Conservation (phyloP, 1,140 invertebrate species). For the Bombus pyrosoma region DNA sequence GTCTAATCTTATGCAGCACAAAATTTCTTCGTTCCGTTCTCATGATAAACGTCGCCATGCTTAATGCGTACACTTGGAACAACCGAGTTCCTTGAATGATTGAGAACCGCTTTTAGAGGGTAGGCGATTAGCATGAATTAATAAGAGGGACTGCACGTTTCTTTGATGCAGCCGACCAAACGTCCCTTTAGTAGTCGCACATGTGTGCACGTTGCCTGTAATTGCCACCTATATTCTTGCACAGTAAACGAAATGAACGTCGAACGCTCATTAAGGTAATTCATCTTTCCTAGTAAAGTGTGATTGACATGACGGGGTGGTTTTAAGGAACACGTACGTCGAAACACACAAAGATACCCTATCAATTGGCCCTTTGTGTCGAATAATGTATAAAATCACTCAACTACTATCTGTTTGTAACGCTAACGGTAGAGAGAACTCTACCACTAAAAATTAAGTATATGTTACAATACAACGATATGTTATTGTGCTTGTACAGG, state of each 20-base stretch:
- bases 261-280: slow-evolving; percentile 19
- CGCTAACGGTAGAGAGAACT: too few relatives aligned
- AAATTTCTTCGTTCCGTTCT: neutral
- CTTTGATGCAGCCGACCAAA: slow-evolving; percentile 63
- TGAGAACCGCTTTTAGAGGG: slow-evolving; percentile 46
- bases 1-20: neutral
- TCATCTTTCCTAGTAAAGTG: neutral
- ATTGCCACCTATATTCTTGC: slow-evolving; percentile 30
- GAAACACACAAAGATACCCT: neutral
- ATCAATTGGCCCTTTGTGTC: neutral
- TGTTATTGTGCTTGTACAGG: too few relatives aligned
- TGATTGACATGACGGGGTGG: neutral
- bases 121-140: slow-evolving; percentile 60
- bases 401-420: neutral
- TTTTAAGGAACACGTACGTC: neutral
- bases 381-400: neutral
- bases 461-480: too few relatives aligned
- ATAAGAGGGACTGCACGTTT: slow-evolving; percentile 44
- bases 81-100: neutral
- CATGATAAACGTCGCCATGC: neutral
- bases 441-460: neutral
- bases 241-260: slow-evolving; percentile 9
- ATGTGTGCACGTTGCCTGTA: slow-evolving; percentile 6
- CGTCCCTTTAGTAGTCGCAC: slow-evolving; percentile 25
- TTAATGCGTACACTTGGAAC: neutral